These are phyloP conservation scores for Heteronetta atricapilla DNA, from an alignment of 2,113 vertebrate genomes.

Conservation along the genomic window DNA sequence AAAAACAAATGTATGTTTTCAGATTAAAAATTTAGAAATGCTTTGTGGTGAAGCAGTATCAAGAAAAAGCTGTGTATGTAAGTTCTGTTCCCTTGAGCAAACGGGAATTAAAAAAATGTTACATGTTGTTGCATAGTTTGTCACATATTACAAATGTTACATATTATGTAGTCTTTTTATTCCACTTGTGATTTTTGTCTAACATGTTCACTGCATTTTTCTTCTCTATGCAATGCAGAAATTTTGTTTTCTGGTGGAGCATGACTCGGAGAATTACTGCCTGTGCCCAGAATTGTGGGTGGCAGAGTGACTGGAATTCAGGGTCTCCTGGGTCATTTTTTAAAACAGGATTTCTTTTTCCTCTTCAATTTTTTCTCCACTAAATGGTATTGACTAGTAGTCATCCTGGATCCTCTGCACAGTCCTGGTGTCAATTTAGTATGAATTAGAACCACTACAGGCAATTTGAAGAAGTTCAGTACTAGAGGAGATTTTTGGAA, in stretches of 20 bases:
- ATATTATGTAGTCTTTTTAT: background rate
- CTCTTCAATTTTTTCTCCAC: too few relatives aligned
- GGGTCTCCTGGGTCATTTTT: background rate
- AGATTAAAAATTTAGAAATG: background rate
- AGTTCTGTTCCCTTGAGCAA: background rate
- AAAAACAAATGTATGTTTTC: background rate
- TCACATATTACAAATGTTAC: background rate
- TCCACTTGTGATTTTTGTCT: background rate
- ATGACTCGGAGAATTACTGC: background rate
- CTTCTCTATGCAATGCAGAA: background rate
- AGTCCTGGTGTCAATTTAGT: background rate
- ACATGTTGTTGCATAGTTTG: background rate
- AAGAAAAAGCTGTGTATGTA: background rate
- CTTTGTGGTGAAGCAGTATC: background rate
- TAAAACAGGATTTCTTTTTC: background rate
- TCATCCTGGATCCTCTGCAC: background rate
- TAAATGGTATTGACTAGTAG: background rate
- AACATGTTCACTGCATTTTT: background rate
- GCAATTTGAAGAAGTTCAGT: background rate
- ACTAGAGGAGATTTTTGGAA: rapidly evolving
- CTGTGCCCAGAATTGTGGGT: background rate
- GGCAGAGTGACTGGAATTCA: background rate
- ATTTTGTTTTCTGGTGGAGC: background rate
- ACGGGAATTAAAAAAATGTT: background rate
- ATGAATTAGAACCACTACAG: background rate